Conservation (phyloP, 2,113 vertebrate genomes). For the Seriola aureovittata region DNA sequence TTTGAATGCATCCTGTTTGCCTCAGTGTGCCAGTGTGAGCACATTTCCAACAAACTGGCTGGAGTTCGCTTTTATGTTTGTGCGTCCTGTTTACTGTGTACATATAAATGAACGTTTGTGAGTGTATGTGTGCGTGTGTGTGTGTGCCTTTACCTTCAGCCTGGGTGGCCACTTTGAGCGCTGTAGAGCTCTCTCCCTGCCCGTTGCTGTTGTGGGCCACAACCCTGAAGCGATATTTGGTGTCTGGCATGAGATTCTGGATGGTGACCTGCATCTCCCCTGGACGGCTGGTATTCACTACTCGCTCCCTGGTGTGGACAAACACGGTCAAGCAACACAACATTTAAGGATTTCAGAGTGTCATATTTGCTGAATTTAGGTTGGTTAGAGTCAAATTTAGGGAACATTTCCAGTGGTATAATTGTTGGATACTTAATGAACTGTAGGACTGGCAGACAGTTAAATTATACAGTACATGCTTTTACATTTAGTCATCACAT, state of each 20-base stretch:
- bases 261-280: conserved; percentile 97
- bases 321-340: conserved; percentile 23
- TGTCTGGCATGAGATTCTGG: conserved; percentile 96
- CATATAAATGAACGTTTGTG: conserved; percentile 26
- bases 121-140: conserved; percentile 31
- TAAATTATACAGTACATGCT: too few relatives aligned
- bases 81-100: conserved; percentile 47
- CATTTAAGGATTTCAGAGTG: neutral
- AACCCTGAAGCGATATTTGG: conserved; percentile 93
- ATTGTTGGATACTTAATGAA: too few relatives aligned
- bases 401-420: too few relatives aligned
- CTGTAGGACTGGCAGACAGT: too few relatives aligned
- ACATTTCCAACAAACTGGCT: conserved; percentile 48
- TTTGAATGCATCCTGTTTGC: conserved; percentile 69
- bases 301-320: conserved; percentile 88
- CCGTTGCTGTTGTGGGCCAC: conserved; percentile 94
- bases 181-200: conserved; percentile 91
- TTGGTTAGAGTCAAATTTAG: neutral
- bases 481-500: too few relatives aligned
- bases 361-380: neutral
- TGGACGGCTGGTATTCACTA: conserved; percentile 92
- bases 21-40: conserved; percentile 30
- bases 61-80: conserved; percentile 45
- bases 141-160: conserved; percentile 90
- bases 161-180: conserved; percentile 93